phyloP scores from a whole-genome alignment of 2,888 invertebrate genomes.

The Microctonus aethiopoides region DNA sequence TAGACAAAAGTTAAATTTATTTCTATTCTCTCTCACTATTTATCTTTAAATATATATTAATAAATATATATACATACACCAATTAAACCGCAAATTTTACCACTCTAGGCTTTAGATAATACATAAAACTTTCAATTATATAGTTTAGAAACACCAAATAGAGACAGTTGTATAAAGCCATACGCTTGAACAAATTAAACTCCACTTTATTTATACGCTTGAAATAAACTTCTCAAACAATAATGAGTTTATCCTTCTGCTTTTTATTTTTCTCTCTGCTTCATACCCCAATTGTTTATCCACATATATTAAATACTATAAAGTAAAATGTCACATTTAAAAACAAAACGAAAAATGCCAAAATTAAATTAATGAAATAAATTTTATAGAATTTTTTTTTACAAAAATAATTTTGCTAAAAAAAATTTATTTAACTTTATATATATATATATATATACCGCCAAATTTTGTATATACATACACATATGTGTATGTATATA shows the following conservation, averaged over 20 bases:
- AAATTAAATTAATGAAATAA: neutral
- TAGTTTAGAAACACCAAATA: neutral
- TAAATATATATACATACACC: no score
- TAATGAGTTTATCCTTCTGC: neutral
- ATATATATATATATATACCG: no score
- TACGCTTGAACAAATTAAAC: neutral
- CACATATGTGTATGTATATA: no score
- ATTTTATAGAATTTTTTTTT: no score
- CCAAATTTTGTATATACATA: neutral
- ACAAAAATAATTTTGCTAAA: neutral
- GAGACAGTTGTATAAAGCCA: neutral
- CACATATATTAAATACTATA: neutral
- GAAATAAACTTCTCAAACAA: neutral
- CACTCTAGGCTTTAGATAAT: neutral
- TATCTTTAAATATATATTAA: no score
- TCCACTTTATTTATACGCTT: neutral
- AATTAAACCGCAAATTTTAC: neutral
- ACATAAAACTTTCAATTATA: neutral
- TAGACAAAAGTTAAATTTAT: no score
- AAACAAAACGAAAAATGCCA: no score
- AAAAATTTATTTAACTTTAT: neutral
- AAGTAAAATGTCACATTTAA: neutral
- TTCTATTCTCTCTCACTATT: no score
- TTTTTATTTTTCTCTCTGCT: neutral
- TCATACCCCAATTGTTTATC: no score